Evolutionary conservation across 2,797 vertebrate genomes (phyloP).

Genomic region (Odontamblyopus lacepedii): DNA sequence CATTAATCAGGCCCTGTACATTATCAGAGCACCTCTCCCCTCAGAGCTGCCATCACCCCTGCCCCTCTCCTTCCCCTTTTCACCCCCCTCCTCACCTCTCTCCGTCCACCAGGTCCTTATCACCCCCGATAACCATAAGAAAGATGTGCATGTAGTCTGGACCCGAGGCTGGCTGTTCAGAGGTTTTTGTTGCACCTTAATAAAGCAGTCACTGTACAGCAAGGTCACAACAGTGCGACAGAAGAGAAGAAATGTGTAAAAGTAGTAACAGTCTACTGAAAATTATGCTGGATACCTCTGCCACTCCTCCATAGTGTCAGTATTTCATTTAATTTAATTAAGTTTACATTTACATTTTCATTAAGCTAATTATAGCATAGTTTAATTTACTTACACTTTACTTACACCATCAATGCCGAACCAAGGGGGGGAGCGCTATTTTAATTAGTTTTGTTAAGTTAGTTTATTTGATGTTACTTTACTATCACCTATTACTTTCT

Average conservation of each 20-base stretch:
- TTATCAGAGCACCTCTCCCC: slow-evolving; percentile 67
- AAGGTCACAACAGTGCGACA: slow-evolving; percentile 29
- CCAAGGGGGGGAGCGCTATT: no score
- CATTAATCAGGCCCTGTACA: slow-evolving; percentile 77
- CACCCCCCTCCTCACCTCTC: slow-evolving; percentile 27
- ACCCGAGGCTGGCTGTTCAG: slow-evolving; percentile 46
- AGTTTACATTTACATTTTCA: no score
- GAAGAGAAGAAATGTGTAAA: slow-evolving; percentile 16
- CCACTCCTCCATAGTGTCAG: no score
- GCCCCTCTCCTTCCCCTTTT: slow-evolving; percentile 24
- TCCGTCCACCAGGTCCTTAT: slow-evolving; percentile 60
- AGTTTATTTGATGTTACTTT: no score
- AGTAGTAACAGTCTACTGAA: not conserved
- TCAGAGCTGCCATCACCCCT: slow-evolving; percentile 12
- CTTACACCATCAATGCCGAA: no score
- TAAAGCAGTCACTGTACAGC: slow-evolving; percentile 23
- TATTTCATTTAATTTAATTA: no score
- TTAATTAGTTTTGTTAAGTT: no score
- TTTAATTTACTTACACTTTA: no score
- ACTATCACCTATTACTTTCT: no score
- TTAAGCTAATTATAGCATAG: no score
- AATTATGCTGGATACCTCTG: no score
- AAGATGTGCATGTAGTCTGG: slow-evolving; percentile 47
- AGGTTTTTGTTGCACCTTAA: slow-evolving; percentile 43
- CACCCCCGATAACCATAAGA: slow-evolving; percentile 58